Evolutionary conservation across 2,113 vertebrate genomes (phyloP), one percentile per base, ranked within the genome.

Genomic region (Sporophila hypoxantha): DNA sequence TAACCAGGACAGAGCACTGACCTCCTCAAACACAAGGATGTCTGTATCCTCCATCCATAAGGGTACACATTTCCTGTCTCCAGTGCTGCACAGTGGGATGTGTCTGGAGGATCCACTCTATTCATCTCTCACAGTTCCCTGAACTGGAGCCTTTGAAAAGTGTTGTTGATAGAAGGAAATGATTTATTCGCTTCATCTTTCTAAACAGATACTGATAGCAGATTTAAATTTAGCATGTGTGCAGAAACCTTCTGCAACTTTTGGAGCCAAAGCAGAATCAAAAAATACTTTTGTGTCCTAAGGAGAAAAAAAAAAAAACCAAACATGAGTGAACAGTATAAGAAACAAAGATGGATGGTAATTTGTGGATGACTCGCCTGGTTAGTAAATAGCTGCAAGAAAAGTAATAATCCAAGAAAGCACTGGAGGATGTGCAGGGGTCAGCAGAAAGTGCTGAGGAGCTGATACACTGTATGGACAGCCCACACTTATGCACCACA

Each of bases 391-490:
- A 76, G 34, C 25, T 82, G 52, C 39, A 69, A 69, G 19, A 64
- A 8, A 52, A 77, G 19, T 29, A 41, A 42, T 55, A 82, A 69
- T 19, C 29, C 42, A 89, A 50, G 55, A 56, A 50, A 32, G 16
- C 34, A 36, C 6, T 36, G 29, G 14, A 37, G 36, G 2, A 1
- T 21, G 17, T 19, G 16, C 12, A 70, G 23, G 7, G 2, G 8
- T 68, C 37, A 85, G 37, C 1, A 2, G 29, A 23, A 74, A 68
- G 17, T 25, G 44, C 70, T 59, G 17, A 59, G 62, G 27, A n/a
- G 16, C 8, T 13, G 7, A 36, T 12, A 9, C 1, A 5, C 8
- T 0, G 0, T 34, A 66, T 10, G 23, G 22, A 37, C 4, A 9
- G 8, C 50, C 39, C 15, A n/a, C 2, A 59, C 2, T 46, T 34